These are phyloP conservation scores for Trachythela sp. DNA, from an alignment of 64 coral and sea anemone species.

Conservation along the genomic window DNA sequence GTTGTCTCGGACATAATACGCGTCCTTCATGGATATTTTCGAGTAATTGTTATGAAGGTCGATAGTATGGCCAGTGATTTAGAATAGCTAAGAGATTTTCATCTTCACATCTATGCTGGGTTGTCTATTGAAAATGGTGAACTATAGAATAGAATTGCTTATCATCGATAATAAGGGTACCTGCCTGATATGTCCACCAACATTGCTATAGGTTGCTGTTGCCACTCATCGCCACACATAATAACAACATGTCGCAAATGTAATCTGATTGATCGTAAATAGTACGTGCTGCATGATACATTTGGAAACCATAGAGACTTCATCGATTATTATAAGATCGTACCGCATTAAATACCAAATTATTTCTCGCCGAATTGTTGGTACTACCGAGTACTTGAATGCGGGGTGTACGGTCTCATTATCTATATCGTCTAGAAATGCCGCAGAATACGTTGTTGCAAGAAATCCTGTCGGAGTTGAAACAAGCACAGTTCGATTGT, in stretches of 20 bases:
- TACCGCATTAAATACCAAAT: background rate
- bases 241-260: background rate
- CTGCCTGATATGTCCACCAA: no score
- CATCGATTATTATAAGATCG: background rate
- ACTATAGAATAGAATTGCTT: no score
- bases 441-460: no score
- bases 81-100: no score
- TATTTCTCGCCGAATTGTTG: background rate
- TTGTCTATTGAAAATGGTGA: no score
- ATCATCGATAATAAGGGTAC: no score
- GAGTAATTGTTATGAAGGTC: no score
- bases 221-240: constrained; percentile 28
- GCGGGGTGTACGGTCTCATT: constrained; percentile 23
- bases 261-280: background rate
- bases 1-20: no score
- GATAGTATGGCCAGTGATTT: no score
- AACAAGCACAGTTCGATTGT: background rate
- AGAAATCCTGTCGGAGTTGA: no score
- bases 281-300: background rate
- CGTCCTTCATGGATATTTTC: no score
- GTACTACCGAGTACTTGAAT: constrained; percentile 8
- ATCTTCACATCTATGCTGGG: no score
- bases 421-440: background rate
- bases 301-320: background rate
- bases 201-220: constrained; percentile 7